phyloP scores from a whole-genome alignment of 2,797 vertebrate genomes.

The Crocodylus rhombifer region DNA sequence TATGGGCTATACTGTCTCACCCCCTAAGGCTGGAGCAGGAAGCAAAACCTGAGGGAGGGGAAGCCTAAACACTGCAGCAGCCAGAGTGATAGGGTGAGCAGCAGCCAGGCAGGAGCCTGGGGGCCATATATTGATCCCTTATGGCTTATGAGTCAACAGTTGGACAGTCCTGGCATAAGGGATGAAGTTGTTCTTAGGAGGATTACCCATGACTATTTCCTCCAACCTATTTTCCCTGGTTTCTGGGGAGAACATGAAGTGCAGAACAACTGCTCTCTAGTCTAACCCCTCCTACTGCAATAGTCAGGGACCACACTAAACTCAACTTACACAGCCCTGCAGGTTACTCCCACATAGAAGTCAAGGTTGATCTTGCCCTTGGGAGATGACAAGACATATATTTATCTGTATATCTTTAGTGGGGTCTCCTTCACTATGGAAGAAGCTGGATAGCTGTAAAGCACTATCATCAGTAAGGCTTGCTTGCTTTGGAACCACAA shows the following conservation, averaged over 20 bases:
- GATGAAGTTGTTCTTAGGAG: not conserved
- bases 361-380: not conserved
- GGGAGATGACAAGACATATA: not conserved
- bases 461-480: not conserved
- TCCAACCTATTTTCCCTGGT: not conserved
- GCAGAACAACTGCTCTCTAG: not conserved
- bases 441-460: not conserved
- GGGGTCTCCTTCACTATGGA: not conserved
- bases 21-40: too few species aligned
- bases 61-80: too few species aligned
- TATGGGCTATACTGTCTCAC: too few species aligned
- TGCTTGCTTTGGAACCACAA: not conserved
- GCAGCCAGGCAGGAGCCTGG: too few species aligned
- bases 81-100: too few species aligned
- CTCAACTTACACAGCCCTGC: not conserved
- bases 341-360: not conserved
- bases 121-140: too few species aligned
- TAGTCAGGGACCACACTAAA: not conserved
- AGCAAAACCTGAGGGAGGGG: too few species aligned
- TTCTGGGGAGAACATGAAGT: not conserved
- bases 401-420: not conserved
- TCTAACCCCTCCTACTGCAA: not conserved
- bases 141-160: too few species aligned
- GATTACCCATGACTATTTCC: not conserved
- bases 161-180: too few species aligned